These are phyloP conservation scores for Corythornis cristatus DNA, from an alignment of 2,113 vertebrate species.

Conservation along the genomic window DNA sequence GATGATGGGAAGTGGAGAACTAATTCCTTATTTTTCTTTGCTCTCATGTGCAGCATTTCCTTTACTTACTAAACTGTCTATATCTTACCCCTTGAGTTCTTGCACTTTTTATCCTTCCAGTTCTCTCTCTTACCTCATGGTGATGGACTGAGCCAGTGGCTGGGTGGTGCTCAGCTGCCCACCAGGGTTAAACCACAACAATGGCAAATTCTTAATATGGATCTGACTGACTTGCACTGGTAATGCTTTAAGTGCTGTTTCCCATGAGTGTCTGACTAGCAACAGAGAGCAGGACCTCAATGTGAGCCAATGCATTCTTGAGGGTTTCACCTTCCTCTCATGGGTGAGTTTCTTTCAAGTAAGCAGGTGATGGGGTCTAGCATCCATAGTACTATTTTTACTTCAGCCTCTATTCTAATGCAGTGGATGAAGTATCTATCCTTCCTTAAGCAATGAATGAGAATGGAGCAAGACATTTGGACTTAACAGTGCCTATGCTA, in stretches of 20 bases:
- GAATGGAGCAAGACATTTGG: neutral
- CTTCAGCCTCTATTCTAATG: neutral
- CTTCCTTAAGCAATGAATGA: neutral
- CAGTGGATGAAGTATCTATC: neutral
- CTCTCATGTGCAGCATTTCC: fast-evolving
- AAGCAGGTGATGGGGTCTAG: neutral
- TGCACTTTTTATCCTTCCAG: neutral
- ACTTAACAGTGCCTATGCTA: neutral
- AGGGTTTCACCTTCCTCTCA: neutral
- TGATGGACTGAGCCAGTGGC: neutral
- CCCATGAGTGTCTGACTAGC: neutral
- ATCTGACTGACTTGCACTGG: neutral
- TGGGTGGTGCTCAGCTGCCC: neutral
- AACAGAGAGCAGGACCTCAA: neutral
- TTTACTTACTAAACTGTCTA: neutral
- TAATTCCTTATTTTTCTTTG: neutral
- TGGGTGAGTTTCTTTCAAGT: neutral
- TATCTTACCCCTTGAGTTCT: neutral
- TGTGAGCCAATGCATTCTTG: neutral
- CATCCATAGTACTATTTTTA: neutral
- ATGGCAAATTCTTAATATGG: neutral
- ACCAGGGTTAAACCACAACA: neutral
- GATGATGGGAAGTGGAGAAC: fast-evolving
- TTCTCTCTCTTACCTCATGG: neutral
- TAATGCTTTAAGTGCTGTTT: neutral